A percentile compares a stretch with the other conserved stretches of the same genome.
Conservation (phyloP, 2,888 invertebrate species). For the Syritta pipiens region DNA sequence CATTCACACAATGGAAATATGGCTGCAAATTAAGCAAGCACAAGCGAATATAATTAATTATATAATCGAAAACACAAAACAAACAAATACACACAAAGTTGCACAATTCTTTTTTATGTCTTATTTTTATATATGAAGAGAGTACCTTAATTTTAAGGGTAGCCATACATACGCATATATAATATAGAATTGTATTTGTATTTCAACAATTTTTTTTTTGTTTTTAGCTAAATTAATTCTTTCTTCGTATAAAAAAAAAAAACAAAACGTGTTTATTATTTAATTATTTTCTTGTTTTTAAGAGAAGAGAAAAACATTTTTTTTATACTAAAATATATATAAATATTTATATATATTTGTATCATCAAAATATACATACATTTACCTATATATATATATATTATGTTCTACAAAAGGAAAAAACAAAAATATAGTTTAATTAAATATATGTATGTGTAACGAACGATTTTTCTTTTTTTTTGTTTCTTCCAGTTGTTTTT, state of each 20-base stretch:
- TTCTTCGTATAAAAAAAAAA: constrained; percentile 15
- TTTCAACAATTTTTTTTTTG: constrained; percentile 17
- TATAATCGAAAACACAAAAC: background rate
- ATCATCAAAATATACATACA: constrained; percentile 21
- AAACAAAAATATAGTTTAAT: no score
- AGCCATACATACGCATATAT: constrained; percentile 46
- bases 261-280: constrained; percentile 23
- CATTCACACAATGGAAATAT: background rate
- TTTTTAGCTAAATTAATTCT: constrained; percentile 48
- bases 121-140: no score
- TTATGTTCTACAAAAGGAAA: no score
- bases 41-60: constrained; percentile 6
- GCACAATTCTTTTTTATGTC: no score
- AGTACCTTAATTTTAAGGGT: constrained; percentile 53
- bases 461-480: background rate
- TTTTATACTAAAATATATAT: constrained; percentile 53
- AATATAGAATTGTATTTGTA: constrained; percentile 5
- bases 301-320: constrained; percentile 43
- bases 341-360: constrained; percentile 28
- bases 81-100: constrained; percentile 11
- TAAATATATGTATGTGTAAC: no score
- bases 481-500: background rate
- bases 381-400: constrained; percentile 7
- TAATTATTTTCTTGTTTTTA: constrained; percentile 61
- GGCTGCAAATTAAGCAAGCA: constrained; percentile 28